A percentile compares a stretch with the other conserved stretches of the same genome.
phyloP scores from a whole-genome alignment of 2,113 vertebrate species.

The Poeciliopsis turrubarensis region DNA sequence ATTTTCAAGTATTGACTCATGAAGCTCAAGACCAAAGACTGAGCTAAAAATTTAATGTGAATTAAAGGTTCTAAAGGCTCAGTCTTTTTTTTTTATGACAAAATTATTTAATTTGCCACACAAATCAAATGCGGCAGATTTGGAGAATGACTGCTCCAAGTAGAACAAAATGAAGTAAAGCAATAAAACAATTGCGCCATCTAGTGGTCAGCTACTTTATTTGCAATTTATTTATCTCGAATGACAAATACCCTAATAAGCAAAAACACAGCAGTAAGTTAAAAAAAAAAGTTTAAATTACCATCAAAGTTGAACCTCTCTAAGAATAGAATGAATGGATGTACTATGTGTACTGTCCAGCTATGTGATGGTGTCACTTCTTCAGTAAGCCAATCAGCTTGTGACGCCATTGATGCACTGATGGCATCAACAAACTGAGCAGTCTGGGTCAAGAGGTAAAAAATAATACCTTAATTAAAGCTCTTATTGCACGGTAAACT shows the following conservation, averaged over 20 bases:
- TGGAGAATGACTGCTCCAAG: neutral
- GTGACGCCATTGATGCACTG: constrained; percentile 42
- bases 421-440: constrained; percentile 34
- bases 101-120: neutral
- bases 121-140: neutral
- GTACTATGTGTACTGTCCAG: constrained; percentile 21
- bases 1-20: no score
- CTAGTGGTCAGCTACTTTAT: constrained; percentile 49
- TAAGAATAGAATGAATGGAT: constrained; percentile 43
- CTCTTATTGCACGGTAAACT: constrained; percentile 11
- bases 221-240: neutral
- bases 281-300: neutral
- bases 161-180: neutral
- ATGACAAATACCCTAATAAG: neutral
- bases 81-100: neutral
- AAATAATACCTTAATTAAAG: constrained; percentile 25
- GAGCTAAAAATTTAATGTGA: neutral
- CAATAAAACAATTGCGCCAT: constrained; percentile 48
- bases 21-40: no score
- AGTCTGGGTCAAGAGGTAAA: constrained; percentile 32
- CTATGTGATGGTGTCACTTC: constrained; percentile 39
- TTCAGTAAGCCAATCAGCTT: constrained; percentile 60
- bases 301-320: neutral
- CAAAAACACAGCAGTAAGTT: neutral
- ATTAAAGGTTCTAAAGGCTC: neutral